A percentile compares a stretch with the other conserved stretches of the same genome.
Conservation (phyloP, 2,888 invertebrate genomes). For the Hermodice carunculata region DNA sequence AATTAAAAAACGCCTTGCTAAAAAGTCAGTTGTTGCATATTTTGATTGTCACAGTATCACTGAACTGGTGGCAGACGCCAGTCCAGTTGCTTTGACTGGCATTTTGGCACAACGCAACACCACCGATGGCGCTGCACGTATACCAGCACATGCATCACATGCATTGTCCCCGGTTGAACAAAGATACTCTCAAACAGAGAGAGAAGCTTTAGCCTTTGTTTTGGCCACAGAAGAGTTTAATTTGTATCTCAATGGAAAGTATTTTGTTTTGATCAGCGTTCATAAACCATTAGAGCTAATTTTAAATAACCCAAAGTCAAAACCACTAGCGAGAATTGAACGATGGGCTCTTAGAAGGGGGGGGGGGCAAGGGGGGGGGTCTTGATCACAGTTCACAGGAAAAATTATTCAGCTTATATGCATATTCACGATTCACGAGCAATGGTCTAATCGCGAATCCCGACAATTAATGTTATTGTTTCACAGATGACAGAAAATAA, state of each 20-base stretch:
- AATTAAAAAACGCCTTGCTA: too few relatives aligned
- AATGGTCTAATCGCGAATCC: too few relatives aligned
- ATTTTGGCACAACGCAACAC: slow-evolving; percentile 34
- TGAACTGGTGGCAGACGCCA: slow-evolving; percentile 29
- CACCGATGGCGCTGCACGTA: slow-evolving; percentile 16
- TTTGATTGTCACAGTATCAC: background rate
- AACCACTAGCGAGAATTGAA: slow-evolving; percentile 44
- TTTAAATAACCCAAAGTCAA: slow-evolving; percentile 31
- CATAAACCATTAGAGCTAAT: slow-evolving; percentile 26
- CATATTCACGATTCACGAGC: too few relatives aligned
- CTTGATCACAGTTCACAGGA: too few relatives aligned
- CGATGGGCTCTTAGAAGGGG: slow-evolving; percentile 46
- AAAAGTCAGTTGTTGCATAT: slow-evolving; percentile 3
- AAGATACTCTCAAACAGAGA: slow-evolving; percentile 39
- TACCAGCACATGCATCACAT: slow-evolving; percentile 31
- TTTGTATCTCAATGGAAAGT: slow-evolving; percentile 25
- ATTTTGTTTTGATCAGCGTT: slow-evolving; percentile 37
- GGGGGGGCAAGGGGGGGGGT: too few relatives aligned
- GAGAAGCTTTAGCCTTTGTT: slow-evolving; percentile 35
- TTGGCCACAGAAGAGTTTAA: slow-evolving; percentile 33
- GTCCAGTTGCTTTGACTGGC: slow-evolving; percentile 28
- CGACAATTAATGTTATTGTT: too few relatives aligned
- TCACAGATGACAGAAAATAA: too few relatives aligned
- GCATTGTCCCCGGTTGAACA: slow-evolving; percentile 28
- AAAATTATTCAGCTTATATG: too few relatives aligned